phyloP scores from a whole-genome alignment of 2,888 invertebrate species.

The Sericinus montela region DNA sequence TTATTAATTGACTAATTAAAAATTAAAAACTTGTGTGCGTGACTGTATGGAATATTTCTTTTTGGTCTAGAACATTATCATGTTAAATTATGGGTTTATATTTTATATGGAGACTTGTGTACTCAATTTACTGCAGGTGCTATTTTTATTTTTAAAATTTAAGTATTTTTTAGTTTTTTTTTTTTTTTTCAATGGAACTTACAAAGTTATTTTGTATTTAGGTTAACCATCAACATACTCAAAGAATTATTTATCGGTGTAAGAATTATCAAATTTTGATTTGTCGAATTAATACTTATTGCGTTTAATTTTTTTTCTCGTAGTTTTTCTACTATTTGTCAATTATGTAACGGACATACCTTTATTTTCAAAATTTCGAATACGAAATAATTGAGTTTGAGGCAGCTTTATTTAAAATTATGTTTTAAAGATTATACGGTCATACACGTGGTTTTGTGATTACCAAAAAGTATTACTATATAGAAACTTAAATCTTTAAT shows the following conservation, averaged over 20 bases:
- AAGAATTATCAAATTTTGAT: too few species aligned
- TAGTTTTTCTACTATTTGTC: too few species aligned
- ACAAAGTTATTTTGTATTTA: too few species aligned
- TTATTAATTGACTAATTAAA: neutral
- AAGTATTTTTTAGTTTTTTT: neutral
- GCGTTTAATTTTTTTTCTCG: too few species aligned
- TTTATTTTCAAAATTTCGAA: too few species aligned
- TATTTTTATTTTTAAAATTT: constrained; percentile 14
- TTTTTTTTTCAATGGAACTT: too few species aligned
- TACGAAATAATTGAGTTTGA: too few species aligned
- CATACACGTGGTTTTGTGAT: neutral
- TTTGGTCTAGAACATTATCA: constrained; percentile 4
- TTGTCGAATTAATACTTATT: too few species aligned
- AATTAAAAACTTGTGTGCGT: constrained; percentile 7
- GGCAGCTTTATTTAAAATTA: too few species aligned
- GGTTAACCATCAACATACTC: too few species aligned
- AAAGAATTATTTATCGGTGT: too few species aligned
- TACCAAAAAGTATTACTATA: constrained; percentile 7
- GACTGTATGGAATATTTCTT: neutral
- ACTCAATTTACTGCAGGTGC: constrained; percentile 23
- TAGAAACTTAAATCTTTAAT: neutral
- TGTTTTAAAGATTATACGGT: neutral
- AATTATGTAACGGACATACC: too few species aligned
- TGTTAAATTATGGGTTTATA: constrained; percentile 13
- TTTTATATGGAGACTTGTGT: constrained; percentile 16